Evolutionary conservation across 92 coral and sea anemone genomes (phyloP).

Genomic region (Heteractis magnifica): DNA sequence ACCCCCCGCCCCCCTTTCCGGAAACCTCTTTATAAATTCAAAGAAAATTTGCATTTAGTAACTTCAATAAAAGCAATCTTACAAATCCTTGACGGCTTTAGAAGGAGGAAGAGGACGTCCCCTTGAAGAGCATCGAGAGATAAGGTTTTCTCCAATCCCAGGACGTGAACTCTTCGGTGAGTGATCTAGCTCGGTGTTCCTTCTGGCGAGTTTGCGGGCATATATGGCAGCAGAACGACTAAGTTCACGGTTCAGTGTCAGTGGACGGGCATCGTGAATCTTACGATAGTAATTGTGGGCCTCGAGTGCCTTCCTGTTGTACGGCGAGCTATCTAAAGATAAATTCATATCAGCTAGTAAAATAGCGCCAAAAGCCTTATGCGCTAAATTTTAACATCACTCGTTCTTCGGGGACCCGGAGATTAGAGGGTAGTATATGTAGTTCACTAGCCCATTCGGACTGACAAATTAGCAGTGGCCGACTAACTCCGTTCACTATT

Average conservation of each 20-base stretch:
- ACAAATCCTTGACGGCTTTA: constrained; percentile 29
- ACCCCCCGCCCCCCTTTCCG: neutral
- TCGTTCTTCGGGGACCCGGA: too few relatives aligned
- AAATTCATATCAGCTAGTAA: too few relatives aligned
- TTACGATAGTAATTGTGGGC: constrained; percentile 43
- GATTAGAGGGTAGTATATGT: too few relatives aligned
- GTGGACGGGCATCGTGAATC: constrained; percentile 40
- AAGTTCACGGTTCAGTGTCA: neutral
- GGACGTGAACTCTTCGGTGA: constrained; percentile 27
- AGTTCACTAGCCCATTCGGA: too few relatives aligned
- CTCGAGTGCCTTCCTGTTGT: constrained; percentile 15
- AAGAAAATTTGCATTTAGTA: neutral
- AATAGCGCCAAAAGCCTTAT: neutral
- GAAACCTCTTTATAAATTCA: neutral
- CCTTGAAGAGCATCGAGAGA: constrained; percentile 37
- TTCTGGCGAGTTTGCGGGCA: constrained; percentile 33
- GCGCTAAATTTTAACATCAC: too few relatives aligned
- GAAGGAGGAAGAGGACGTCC: constrained; percentile 27
- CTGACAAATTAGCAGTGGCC: too few relatives aligned
- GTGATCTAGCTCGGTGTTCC: constrained; percentile 11
- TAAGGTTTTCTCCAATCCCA: constrained; percentile 52
- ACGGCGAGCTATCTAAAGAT: too few relatives aligned
- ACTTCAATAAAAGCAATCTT: neutral
- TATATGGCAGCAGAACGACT: constrained; percentile 16
- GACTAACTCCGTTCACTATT: too few relatives aligned